phyloP scores from a whole-genome alignment of 2,888 invertebrate genomes.

The Linyphia triangularis region DNA sequence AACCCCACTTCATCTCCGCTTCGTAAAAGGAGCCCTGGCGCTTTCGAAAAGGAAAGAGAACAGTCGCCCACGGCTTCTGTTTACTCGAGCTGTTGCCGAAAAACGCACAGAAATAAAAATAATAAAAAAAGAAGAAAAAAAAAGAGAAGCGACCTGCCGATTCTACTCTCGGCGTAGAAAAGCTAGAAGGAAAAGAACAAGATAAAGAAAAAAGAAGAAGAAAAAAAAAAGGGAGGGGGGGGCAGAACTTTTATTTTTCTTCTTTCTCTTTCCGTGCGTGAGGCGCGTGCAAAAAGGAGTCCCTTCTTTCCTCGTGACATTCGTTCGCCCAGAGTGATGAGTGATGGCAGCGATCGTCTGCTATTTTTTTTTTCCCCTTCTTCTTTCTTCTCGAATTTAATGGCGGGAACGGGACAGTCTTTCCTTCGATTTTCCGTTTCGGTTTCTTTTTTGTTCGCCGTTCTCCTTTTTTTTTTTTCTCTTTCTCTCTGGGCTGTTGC shows the following conservation, averaged over 20 bases:
- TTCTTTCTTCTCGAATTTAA: constrained; percentile 11
- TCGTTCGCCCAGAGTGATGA: constrained; percentile 66
- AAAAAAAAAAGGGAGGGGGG: neutral
- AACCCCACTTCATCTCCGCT: neutral
- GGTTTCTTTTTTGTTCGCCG: neutral
- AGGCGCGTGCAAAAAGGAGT: constrained; percentile 45
- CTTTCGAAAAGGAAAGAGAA: neutral
- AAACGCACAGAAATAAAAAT: constrained; percentile 18
- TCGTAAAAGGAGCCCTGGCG: constrained; percentile 48
- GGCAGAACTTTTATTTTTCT: neutral
- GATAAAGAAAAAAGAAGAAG: constrained; percentile 4
- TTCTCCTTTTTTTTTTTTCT: constrained; percentile 5
- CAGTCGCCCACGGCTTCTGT: constrained; percentile 60
- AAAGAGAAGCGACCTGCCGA: constrained; percentile 51
- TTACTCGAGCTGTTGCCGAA: constrained; percentile 67
- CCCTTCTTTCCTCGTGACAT: constrained; percentile 51
- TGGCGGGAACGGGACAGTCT: constrained; percentile 20
- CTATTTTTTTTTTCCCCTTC: constrained; percentile 9
- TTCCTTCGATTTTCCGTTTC: constrained; percentile 7
- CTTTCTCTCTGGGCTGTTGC: constrained; percentile 20
- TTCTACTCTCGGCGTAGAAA: constrained; percentile 6
- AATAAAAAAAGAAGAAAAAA: constrained; percentile 11
- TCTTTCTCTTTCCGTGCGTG: constrained; percentile 33
- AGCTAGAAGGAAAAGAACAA: neutral
- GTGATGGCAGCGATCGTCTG: constrained; percentile 64